These are phyloP conservation scores for Garrulus glandarius DNA, from an alignment of 2,797 vertebrate genomes.

Conservation along the genomic window DNA sequence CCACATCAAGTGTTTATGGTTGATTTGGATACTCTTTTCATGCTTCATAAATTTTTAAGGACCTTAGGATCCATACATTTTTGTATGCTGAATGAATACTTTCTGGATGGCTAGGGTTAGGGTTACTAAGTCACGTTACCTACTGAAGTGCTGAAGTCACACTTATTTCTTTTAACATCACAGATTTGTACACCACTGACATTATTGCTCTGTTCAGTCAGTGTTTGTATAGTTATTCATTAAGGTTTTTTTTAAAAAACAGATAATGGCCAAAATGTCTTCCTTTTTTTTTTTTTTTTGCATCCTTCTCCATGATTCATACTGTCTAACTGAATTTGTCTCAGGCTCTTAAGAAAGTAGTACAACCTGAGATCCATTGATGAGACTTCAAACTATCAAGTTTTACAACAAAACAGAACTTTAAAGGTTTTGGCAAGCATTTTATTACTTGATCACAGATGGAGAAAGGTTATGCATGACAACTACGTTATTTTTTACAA, in stretches of 20 bases:
- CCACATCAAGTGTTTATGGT: neutral
- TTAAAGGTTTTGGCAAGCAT: slow-evolving; percentile 12
- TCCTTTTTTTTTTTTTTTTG: neutral
- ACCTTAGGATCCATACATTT: fast-evolving
- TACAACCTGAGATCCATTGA: slow-evolving; percentile 9
- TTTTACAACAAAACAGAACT: neutral
- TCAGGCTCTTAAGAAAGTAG: neutral
- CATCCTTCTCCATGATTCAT: neutral
- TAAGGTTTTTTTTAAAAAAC: neutral
- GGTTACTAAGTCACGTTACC: fast-evolving
- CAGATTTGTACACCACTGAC: neutral
- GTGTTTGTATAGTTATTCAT: neutral
- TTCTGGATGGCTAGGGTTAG: neutral
- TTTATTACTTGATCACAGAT: slow-evolving; percentile 37
- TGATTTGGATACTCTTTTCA: neutral
- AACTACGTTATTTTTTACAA: slow-evolving; percentile 16
- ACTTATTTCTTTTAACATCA: neutral
- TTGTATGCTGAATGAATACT: neutral
- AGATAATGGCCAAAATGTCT: neutral
- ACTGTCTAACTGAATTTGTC: neutral
- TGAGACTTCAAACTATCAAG: neutral
- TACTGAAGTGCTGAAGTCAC: neutral
- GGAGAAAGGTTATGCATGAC: neutral
- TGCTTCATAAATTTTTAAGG: neutral
- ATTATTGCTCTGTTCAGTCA: neutral